Evolutionary conservation across 2,113 vertebrate species (phyloP).

Genomic region (Peromyscus maniculatus): DNA sequence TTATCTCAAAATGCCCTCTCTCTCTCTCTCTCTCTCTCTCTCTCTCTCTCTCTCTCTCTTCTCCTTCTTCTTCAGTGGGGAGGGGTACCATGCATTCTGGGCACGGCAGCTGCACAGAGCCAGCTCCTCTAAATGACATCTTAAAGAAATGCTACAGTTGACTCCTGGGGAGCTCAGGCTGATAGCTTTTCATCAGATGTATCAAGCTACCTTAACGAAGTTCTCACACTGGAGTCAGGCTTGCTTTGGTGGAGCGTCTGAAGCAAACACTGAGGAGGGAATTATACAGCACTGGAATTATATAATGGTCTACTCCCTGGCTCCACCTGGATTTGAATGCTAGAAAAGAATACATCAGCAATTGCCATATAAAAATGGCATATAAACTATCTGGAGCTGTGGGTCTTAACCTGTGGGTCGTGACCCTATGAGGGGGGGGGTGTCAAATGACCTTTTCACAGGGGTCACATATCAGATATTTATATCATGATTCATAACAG

Average conservation of each 20-base stretch:
- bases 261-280: not conserved
- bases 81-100: not conserved
- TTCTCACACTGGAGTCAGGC: not conserved
- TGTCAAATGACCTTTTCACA: not conserved
- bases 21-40: not conserved
- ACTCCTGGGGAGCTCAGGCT: not conserved
- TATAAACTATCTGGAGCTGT: not conserved
- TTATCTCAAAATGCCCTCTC: not conserved
- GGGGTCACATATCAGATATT: not conserved
- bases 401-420: not conserved
- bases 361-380: not conserved
- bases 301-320: not conserved
- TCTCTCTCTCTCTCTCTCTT: not conserved
- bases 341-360: not conserved
- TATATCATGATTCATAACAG: not conserved
- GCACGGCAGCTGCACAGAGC: no score
- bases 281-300: not conserved
- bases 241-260: constrained; percentile 15
- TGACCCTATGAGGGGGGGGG: not conserved
- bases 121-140: not conserved
- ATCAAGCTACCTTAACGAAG: not conserved
- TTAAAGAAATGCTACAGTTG: constrained; percentile 13
- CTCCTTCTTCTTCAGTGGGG: not conserved
- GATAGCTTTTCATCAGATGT: not conserved
- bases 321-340: not conserved